Evolutionary conservation across 2,113 vertebrate genomes (phyloP), one percentile per base, ranked within the genome.

Genomic region (Puffinus mauretanicus): DNA sequence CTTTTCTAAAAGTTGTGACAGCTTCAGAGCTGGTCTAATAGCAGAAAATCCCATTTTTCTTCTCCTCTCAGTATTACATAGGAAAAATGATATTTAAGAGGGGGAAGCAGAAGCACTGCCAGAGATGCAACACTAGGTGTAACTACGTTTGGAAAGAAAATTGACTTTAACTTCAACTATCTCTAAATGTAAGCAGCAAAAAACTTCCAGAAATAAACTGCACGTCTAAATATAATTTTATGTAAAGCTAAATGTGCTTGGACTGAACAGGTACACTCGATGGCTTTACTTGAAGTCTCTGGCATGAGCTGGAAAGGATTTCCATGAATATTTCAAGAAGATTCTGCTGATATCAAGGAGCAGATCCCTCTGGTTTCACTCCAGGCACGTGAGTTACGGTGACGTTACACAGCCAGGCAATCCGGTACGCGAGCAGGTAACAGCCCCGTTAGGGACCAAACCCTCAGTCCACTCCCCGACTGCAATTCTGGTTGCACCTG

Each of bases 391-490:
- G 3, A 40, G 14, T 22, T 27, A 15, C 1, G n/a, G 17, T 5
- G 9, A 24, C 2, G 5, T 24, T 7, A 16, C 1, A 7, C 20
- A 8, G 49, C 4, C 1, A 58, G 30, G 82, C 24, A 18, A 40
- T 4, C 4, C 2, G 1, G 18, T 22, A 9, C 1, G 1, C 1
- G 3, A 66, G 40, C n/a, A 26, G 51, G 8, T 4, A 21, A 24
- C 29, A 19, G 55, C 67, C 36, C 49, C 6, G 1, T 13, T 6
- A 16, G 54, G 26, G 29, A 30, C 32, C 30, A 58, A 54, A 11
- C 25, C 36, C 26, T 11, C 18, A 13, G 42, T 12, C 25, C n/a
- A 13, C 27, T 3, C 18, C 34, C 47, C 13, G 4, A 6, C 64
- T 8, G 13, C 21, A 6, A 6, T 16, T 21, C 13, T 13, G 10